phyloP scores from a whole-genome alignment of 2,113 vertebrate genomes.

The Perca fluviatilis region DNA sequence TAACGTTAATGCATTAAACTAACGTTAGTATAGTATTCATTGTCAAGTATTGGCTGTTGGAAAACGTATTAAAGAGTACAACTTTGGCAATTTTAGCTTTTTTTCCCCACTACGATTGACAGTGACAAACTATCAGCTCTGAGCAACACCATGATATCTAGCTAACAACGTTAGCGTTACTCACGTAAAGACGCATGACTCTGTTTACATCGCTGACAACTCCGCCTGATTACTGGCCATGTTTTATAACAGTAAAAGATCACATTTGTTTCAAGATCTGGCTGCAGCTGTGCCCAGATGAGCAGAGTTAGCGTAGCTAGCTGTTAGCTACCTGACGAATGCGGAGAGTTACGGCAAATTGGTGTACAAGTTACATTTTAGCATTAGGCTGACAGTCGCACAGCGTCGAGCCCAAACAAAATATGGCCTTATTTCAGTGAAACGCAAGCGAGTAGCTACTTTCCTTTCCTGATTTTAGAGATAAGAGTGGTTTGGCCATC shows the following conservation, averaged over 20 bases:
- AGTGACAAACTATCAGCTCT: conserved; percentile 32
- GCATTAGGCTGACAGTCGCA: not conserved
- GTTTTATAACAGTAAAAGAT: not conserved
- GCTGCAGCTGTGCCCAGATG: not conserved
- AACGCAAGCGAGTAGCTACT: not conserved
- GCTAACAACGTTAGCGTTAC: no score
- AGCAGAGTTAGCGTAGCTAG: not conserved
- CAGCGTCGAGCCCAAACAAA: not conserved
- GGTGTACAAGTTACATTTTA: conserved; percentile 19
- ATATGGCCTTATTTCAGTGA: no score
- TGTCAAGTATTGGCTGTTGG: not conserved
- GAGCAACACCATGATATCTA: not conserved
- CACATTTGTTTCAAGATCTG: not conserved
- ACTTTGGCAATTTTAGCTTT: not conserved
- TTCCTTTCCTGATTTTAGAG: not conserved
- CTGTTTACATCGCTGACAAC: not conserved
- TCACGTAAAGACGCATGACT: not conserved
- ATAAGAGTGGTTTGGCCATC: not conserved
- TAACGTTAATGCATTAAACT: no score
- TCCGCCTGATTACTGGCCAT: no score
- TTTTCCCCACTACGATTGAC: not conserved
- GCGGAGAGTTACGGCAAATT: not conserved
- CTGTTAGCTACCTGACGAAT: conserved; percentile 22
- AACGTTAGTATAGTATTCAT: no score
- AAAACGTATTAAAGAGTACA: not conserved